Base-by-base conservation (phyloP, 2,797 vertebrate genomes). In the Macrochelys suwanniensis region DNA sequence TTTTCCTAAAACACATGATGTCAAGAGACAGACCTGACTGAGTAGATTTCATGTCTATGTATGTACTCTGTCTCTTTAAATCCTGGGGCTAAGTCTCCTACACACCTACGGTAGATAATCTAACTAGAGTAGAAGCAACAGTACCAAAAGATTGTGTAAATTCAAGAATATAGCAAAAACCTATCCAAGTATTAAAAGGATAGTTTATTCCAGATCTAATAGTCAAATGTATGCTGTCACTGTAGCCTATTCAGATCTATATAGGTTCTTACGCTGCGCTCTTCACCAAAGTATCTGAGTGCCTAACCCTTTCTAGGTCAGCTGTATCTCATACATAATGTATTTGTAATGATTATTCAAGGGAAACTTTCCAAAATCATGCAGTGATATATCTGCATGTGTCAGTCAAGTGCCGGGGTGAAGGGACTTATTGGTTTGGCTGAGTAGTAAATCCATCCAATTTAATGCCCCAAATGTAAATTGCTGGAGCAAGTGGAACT, bases 41-140 rank as follows among this genome's bases (percentile, higher is more conserved):
- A 94, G 76, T 23, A 95, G 82, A 81, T 89, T 86, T 57, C 84
- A 76, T 91, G 7, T 92, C 31, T 88, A 13, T 33, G 37, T 6
- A 5, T 50, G 16, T 78, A 21, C 88, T 95, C 54, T 50, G 90
- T 77, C 68, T 77, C 87, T 91, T 89, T 56, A 91, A 91, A 85
- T 95, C 53, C 86, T 91, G 71, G 53, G 76, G 93, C 31, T 47
- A 76, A 47, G 8, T 76, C 25, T 17, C 92, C 96, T 88, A 2
- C 85, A 37, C 71, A 81, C 71, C 80, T 93, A 91, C 94, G 92
- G 95, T 88, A 92, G 94, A 77, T 96, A 91, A 97, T 96, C 92
- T 89, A 42, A 61, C 76, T 47, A 88, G 59, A 87, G 65, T 89
- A 80, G 93, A 94, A 96, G 90, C 71, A 89, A 85, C 74, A 92